These are phyloP conservation scores for Drosophila heteroneura DNA, from an alignment of 2,888 invertebrate species.

Conservation along the genomic window DNA sequence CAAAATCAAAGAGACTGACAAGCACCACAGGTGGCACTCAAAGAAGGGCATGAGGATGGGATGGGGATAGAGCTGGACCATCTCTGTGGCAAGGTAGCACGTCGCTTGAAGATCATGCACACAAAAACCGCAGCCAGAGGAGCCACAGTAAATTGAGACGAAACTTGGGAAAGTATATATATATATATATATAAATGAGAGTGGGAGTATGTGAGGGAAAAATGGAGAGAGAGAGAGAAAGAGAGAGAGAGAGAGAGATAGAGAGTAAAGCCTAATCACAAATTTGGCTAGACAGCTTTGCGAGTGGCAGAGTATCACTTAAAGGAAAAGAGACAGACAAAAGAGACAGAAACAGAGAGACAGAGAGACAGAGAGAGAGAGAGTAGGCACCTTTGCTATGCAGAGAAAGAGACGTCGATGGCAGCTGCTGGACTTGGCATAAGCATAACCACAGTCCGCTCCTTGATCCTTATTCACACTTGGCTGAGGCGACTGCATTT, in stretches of 20 bases:
- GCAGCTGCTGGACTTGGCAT: conserved; percentile 67
- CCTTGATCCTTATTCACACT: conserved; percentile 39
- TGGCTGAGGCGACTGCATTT: conserved; percentile 36
- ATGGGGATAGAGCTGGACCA: not conserved
- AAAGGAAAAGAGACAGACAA: not conserved
- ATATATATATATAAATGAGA: not conserved
- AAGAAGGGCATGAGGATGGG: not conserved
- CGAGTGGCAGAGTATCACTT: not conserved
- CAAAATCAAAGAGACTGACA: conserved; percentile 48
- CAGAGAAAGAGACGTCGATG: conserved; percentile 78
- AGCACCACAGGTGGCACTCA: conserved; percentile 21
- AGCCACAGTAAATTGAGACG: conserved; percentile 1
- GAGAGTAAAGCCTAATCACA: not conserved
- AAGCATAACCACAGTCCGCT: conserved; percentile 33
- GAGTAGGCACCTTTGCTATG: conserved; percentile 75
- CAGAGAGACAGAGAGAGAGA: not conserved
- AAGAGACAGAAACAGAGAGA: not conserved
- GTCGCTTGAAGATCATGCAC: not conserved
- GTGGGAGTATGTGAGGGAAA: not conserved
- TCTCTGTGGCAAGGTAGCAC: not conserved
- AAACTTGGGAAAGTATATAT: conserved; percentile 6
- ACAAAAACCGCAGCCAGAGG: conserved; percentile 11
- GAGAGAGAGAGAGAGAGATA: no score
- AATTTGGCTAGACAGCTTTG: not conserved
- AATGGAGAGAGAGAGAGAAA: not conserved